These are phyloP conservation scores for Zapus hudsonius DNA, from an alignment of 2,113 vertebrate species.

Conservation along the genomic window DNA sequence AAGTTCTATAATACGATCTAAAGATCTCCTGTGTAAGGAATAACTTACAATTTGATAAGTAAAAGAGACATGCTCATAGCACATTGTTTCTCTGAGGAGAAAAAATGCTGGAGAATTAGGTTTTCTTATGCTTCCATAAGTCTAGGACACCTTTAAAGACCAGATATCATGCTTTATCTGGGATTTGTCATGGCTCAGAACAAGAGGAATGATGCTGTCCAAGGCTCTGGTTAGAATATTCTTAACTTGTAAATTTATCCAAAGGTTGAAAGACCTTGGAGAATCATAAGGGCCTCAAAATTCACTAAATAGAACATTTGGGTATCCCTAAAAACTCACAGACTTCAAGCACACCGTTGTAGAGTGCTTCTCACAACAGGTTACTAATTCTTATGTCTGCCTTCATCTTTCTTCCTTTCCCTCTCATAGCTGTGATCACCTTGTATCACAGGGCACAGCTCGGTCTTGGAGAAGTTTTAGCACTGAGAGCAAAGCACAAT, in stretches of 20 bases:
- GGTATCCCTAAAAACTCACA: rapidly evolving
- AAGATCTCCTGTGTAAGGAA: slow-evolving; percentile 10
- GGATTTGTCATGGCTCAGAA: background rate
- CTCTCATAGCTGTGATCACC: background rate
- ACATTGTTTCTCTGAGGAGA: background rate
- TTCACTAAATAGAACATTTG: background rate
- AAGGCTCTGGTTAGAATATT: background rate
- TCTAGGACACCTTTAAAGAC: background rate
- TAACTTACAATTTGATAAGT: background rate
- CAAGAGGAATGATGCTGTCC: too few species aligned
- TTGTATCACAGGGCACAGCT: background rate
- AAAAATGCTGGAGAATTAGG: background rate
- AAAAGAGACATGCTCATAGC: rapidly evolving
- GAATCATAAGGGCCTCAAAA: background rate
- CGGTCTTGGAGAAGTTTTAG: background rate
- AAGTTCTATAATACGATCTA: background rate
- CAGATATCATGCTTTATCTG: background rate
- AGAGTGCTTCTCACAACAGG: background rate
- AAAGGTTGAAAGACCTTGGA: background rate
- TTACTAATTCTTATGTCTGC: background rate
- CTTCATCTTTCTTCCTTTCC: background rate
- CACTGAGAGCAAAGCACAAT: background rate
- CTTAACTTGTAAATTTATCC: background rate
- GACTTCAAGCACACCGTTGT: background rate
- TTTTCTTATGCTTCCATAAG: rapidly evolving